Conservation (phyloP, 2,888 invertebrate genomes). For the Choristoneura rosaceana region DNA sequence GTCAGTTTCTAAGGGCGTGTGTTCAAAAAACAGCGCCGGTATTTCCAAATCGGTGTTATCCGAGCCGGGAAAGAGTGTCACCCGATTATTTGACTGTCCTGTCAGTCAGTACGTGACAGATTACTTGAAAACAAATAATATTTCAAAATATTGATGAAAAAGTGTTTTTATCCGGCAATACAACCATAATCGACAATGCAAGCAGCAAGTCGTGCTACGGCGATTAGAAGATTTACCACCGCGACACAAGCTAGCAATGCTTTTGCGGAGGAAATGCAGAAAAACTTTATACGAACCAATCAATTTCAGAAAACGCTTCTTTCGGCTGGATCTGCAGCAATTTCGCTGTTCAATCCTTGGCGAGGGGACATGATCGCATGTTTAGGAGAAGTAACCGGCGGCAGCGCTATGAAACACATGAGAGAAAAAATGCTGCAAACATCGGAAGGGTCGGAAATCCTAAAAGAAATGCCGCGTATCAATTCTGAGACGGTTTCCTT, state of each 20-base stretch:
- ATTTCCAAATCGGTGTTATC: no score
- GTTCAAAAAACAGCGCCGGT: no score
- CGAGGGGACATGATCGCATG: slow-evolving; percentile 97
- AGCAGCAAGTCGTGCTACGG: slow-evolving; percentile 9
- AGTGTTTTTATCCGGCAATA: neutral
- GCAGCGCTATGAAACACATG: slow-evolving; percentile 89
- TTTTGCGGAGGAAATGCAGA: slow-evolving; percentile 87
- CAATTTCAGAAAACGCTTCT: slow-evolving; percentile 91
- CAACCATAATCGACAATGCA: slow-evolving; percentile 15
- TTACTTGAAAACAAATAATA: slow-evolving; percentile 27
- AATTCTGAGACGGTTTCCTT: slow-evolving; percentile 93
- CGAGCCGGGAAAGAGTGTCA: no score
- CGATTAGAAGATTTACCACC: slow-evolving; percentile 52
- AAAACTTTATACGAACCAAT: slow-evolving; percentile 87
- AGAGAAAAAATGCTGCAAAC: slow-evolving; percentile 90
- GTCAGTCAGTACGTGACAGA: no score
- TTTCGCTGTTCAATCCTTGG: slow-evolving; percentile 92
- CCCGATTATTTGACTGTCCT: no score
- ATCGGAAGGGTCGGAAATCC: slow-evolving; percentile 91
- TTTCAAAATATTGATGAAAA: slow-evolving; percentile 22
- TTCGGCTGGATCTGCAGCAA: slow-evolving; percentile 93
- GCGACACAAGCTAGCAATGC: slow-evolving; percentile 56
- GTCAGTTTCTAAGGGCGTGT: no score
- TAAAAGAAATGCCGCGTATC: slow-evolving; percentile 93
- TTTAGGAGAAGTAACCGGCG: slow-evolving; percentile 95